Base-by-base conservation (phyloP, 2,113 vertebrate species). In the Scytalopus superciliaris region DNA sequence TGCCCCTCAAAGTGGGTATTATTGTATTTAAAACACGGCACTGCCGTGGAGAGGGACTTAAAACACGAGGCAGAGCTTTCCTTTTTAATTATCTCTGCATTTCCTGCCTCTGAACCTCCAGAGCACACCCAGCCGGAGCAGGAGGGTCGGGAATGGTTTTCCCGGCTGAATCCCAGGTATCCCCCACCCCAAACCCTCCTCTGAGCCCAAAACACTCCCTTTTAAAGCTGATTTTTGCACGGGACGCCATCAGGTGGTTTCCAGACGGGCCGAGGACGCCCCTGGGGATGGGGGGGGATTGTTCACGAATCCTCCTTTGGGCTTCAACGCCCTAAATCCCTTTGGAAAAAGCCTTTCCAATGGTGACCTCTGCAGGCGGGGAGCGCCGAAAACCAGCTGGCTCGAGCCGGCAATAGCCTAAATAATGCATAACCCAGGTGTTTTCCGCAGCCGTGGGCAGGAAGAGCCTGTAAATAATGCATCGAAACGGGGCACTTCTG, bases 351-450 rank as follows among this genome's bases (percentile, higher is more conserved):
- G 1, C 11, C 47, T 87, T 55, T 42, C 66, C 86, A 69, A 5
- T 49, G 67, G 44, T 90, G 96, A 94, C 89, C 86, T 84, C 96
- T 96, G 93, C 84, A 74, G 94, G 93, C 55, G 30, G 82, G 63
- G 33, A 7, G 0, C 2, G 45, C 22, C 4, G 1, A 1, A 45
- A 69, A 6, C 12, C 86, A 23, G 53, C 12, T 22, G 91, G 10
- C 56, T 75, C 25, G 0, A 2, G 30, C 35, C 92, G 84, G 60
- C 19, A 10, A 25, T 4, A 3, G 15, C 25, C 28, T 91, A 28
- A 92, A 90, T 85, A 79, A 85, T 55, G 56, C 56, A 75, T 33
- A 11, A 72, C 67, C 0, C 39, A 5, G 59, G 66, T 56, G 30
- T 11, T 73, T 75, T 33, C 42, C 1, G 0, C 13, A 1, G 25